A percentile compares a stretch with the other conserved stretches of the same genome.
Conservation (phyloP, 2,888 invertebrate genomes). For the Callyntrura sp. region DNA sequence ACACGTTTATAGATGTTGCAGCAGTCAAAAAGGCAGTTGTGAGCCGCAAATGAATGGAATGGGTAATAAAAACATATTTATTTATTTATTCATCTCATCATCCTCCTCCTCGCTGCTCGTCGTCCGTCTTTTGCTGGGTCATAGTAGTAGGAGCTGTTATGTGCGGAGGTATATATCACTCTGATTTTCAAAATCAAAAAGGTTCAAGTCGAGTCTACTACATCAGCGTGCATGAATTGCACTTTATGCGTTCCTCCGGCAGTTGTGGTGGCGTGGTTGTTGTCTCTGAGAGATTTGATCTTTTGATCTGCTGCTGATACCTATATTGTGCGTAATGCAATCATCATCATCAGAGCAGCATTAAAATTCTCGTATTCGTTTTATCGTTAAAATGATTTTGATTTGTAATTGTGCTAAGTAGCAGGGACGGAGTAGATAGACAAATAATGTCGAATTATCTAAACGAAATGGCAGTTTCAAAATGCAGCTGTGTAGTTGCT, state of each 20-base stretch:
- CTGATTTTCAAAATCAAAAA: background rate
- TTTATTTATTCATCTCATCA: conserved; percentile 12
- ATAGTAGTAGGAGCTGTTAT: no score
- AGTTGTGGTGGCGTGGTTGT: conserved; percentile 9
- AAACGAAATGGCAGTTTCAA: background rate
- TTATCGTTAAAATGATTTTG: background rate
- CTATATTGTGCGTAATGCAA: conserved; percentile 11
- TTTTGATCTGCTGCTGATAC: conserved; percentile 31
- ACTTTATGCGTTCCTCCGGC: background rate
- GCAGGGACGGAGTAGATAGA: background rate
- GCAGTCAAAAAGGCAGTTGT: no score
- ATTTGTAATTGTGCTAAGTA: background rate
- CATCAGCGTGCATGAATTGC: background rate
- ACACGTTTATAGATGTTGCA: background rate
- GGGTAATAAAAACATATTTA: background rate
- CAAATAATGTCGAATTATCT: no score
- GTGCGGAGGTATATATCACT: background rate
- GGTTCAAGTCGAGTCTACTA: background rate
- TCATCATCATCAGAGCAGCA: conserved; percentile 6
- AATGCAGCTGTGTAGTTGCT: no score
- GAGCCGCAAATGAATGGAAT: conserved; percentile 32
- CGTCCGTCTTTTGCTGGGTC: no score
- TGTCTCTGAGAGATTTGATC: conserved; percentile 34
- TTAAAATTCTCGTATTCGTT: background rate
- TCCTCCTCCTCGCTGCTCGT: no score